phyloP scores from a whole-genome alignment of 2,113 vertebrate genomes.

The Vombatus ursinus region DNA sequence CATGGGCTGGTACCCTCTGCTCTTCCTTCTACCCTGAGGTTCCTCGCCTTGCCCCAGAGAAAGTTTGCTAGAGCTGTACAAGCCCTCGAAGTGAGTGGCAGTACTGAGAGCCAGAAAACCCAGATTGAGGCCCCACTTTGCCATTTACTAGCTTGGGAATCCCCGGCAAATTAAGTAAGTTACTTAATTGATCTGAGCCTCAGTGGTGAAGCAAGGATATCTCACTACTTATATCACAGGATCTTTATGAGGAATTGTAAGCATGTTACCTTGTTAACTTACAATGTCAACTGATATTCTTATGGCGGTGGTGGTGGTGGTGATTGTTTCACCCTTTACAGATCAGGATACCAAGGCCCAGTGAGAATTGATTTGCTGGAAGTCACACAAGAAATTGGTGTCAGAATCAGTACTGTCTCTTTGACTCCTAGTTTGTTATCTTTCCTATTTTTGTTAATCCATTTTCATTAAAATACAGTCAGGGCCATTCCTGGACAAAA shows the following conservation, averaged over 20 bases:
- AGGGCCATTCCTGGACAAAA: conserved; percentile 29
- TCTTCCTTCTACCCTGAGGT: conserved; percentile 6
- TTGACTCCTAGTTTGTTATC: too few species aligned
- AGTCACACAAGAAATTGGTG: background rate
- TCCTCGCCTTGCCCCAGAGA: background rate
- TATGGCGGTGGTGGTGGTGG: too few species aligned
- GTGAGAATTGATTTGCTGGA: background rate
- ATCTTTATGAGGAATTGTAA: background rate
- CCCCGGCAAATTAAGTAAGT: background rate
- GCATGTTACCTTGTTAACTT: background rate
- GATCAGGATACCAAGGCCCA: background rate
- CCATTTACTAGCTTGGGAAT: background rate
- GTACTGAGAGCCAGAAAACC: background rate
- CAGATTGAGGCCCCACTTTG: background rate
- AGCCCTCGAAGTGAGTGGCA: background rate
- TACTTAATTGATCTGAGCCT: background rate
- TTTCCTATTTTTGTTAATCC: too few species aligned
- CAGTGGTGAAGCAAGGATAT: background rate
- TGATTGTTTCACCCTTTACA: background rate
- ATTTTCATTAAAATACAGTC: background rate
- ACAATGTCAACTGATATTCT: background rate
- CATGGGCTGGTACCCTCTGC: conserved; percentile 22
- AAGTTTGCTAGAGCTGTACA: background rate
- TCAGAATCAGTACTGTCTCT: background rate
- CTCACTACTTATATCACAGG: background rate